Conservation (phyloP, 2,797 vertebrate genomes). For the Danionella dracula region DNA sequence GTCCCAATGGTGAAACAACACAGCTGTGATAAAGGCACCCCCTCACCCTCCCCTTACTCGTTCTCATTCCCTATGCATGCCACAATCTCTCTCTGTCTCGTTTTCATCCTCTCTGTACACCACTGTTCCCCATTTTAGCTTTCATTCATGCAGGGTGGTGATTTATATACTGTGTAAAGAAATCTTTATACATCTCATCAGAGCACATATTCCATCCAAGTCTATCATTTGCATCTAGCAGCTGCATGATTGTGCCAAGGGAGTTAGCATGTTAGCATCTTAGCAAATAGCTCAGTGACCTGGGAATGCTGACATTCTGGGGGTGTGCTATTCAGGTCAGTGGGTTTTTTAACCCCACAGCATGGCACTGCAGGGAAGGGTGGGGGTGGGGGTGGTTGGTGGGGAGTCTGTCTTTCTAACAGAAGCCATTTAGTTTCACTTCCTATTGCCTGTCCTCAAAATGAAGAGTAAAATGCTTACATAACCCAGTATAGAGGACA, state of each 20-base stretch:
- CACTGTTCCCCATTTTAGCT: constrained; percentile 14
- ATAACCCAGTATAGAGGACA: constrained; percentile 19
- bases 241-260: not conserved
- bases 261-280: constrained; percentile 47
- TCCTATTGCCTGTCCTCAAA: not conserved
- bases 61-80: not conserved
- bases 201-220: not conserved
- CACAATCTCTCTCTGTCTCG: constrained; percentile 2
- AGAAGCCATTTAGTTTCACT: constrained; percentile 13
- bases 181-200: not conserved
- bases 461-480: constrained; percentile 1
- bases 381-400: not conserved
- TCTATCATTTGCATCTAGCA: not conserved
- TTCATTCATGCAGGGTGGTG: constrained; percentile 5
- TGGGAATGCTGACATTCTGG: constrained; percentile 55
- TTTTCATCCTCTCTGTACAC: not conserved
- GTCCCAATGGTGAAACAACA: constrained; percentile 1
- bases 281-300: constrained; percentile 54
- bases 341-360: constrained; percentile 56
- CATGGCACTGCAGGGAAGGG: constrained; percentile 28
- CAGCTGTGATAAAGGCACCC: not conserved
- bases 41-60: not conserved
- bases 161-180: not conserved
- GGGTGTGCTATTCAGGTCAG: constrained; percentile 66
- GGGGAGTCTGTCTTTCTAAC: constrained; percentile 23